Conservation (phyloP, 2,797 vertebrate genomes). For the Tenualosa ilisha region DNA sequence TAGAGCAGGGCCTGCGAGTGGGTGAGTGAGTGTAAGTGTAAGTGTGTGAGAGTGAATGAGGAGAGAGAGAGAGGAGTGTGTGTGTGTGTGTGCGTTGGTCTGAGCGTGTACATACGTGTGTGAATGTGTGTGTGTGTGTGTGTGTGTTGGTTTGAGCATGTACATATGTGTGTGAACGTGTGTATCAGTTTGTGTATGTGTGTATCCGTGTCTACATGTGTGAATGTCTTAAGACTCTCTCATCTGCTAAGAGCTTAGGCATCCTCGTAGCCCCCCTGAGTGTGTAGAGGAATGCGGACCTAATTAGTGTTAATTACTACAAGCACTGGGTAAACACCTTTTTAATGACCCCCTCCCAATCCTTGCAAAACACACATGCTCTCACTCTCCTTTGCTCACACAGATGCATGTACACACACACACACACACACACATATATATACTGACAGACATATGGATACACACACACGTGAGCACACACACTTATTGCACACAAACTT, state of each 20-base stretch:
- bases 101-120: background rate
- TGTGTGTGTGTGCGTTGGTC: background rate
- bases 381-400: background rate
- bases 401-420: background rate
- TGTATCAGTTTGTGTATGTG: background rate
- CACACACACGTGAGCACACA: background rate
- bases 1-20: background rate
- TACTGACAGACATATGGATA: constrained; percentile 39
- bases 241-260: background rate
- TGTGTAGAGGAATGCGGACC: background rate
- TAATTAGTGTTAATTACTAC: constrained; percentile 26
- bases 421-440: constrained; percentile 14
- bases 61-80: background rate
- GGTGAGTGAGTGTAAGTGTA: background rate
- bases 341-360: constrained; percentile 17
- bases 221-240: background rate
- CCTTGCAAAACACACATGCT: constrained; percentile 9
- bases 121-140: background rate
- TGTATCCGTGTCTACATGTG: background rate
- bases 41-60: background rate
- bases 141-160: background rate
- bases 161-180: background rate
- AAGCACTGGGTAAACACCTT: constrained; percentile 31
- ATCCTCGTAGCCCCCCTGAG: background rate
- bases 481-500: background rate